These are phyloP conservation scores for Mus minutoides DNA, from an alignment of 2,797 vertebrate genomes.

Conservation along the genomic window DNA sequence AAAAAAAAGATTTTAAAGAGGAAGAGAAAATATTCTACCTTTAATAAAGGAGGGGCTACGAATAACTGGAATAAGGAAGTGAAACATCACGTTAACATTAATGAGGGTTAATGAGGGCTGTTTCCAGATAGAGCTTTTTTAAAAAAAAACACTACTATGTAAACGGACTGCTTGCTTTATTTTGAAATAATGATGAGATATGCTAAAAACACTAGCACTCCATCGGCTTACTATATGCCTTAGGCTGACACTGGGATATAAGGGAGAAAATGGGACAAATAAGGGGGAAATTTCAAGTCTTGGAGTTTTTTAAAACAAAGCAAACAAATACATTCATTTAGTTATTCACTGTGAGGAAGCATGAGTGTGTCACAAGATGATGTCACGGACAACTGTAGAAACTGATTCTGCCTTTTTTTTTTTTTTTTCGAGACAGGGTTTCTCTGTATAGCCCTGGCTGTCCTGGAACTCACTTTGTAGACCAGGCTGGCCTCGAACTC, in stretches of 20 bases:
- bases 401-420: background rate
- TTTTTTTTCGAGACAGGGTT: too few relatives aligned
- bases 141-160: background rate
- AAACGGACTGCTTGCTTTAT: constrained; percentile 58
- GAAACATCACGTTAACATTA: constrained; percentile 55
- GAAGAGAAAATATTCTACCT: background rate
- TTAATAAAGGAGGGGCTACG: background rate
- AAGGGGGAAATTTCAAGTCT: background rate
- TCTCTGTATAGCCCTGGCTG: too few relatives aligned
- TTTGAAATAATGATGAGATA: background rate
- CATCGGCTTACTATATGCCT: background rate
- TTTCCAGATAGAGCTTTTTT: background rate
- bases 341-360: background rate
- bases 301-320: background rate
- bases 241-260: background rate
- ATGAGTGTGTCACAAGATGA: background rate
- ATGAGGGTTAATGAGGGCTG: constrained; percentile 30
- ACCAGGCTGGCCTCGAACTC: too few relatives aligned
- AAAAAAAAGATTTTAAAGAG: background rate
- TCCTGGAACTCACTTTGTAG: too few relatives aligned
- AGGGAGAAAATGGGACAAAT: background rate
- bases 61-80: constrained; percentile 62
- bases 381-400: background rate
- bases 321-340: background rate
- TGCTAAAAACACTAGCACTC: background rate